Percentiles rank a stretch among this genome's conserved stretches.
Conservation (phyloP, 2,797 vertebrate genomes). For the Pseudomugil tenellus region DNA sequence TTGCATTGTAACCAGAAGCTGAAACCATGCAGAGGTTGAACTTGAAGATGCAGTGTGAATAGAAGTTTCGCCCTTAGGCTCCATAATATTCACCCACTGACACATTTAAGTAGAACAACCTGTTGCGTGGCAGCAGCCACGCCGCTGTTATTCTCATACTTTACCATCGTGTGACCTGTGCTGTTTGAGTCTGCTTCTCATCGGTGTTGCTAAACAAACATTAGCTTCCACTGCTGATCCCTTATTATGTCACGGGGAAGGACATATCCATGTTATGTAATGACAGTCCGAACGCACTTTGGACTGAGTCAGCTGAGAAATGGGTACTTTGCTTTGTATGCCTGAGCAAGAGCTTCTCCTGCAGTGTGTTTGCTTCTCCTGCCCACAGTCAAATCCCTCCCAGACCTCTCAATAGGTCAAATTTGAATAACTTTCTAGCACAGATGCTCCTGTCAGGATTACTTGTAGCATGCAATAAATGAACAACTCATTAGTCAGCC, state of each 20-base stretch:
- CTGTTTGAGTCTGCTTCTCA: conserved; percentile 30
- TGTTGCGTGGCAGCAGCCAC: conserved; percentile 18
- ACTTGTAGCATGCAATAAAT: conserved; percentile 20
- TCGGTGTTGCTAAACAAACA: conserved; percentile 71
- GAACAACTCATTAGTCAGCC: conserved; percentile 20
- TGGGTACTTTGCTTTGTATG: conserved; percentile 40
- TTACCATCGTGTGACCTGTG: conserved; percentile 36
- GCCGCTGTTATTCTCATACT: neutral
- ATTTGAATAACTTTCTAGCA: conserved; percentile 27
- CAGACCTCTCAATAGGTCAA: neutral
- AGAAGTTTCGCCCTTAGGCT: conserved; percentile 8
- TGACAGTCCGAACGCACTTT: conserved; percentile 64
- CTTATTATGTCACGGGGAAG: conserved; percentile 61
- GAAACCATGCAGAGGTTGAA: neutral
- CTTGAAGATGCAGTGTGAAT: conserved; percentile 6
- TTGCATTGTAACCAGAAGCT: conserved; percentile 4
- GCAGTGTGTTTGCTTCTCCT: conserved; percentile 11
- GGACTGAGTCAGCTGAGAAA: conserved; percentile 60
- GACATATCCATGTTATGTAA: conserved; percentile 71
- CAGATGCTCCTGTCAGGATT: conserved; percentile 24
- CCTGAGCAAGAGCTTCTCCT: conserved; percentile 10
- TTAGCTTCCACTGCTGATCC: conserved; percentile 40
- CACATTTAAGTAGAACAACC: conserved; percentile 64
- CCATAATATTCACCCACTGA: conserved; percentile 51
- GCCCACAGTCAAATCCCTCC: conserved; percentile 30